Conservation (phyloP, 2,888 invertebrate species). For the Rhagium mordax region DNA sequence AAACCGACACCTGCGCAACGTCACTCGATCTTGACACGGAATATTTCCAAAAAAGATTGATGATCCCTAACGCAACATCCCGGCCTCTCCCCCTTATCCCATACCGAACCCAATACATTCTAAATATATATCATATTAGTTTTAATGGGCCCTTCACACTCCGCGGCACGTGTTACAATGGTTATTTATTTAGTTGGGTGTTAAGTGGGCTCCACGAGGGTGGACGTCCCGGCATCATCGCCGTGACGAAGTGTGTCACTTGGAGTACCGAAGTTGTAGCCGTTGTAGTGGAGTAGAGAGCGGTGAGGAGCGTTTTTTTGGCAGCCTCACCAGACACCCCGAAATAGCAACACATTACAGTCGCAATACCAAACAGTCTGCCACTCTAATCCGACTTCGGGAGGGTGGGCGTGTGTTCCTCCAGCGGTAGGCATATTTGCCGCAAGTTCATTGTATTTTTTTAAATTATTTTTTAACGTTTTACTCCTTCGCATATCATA, state of each 20-base stretch:
- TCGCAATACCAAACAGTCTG: conserved; percentile 63
- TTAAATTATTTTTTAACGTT: no score
- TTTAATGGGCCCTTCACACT: conserved; percentile 31
- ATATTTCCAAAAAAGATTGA: conserved; percentile 6
- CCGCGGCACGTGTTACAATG: conserved; percentile 29
- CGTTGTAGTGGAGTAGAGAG: conserved; percentile 31
- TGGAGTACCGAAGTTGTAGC: conserved; percentile 38
- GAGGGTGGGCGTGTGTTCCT: conserved; percentile 17
- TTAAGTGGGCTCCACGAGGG: conserved; percentile 46
- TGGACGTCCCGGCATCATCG: conserved; percentile 31
- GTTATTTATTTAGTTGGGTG: conserved; percentile 50
- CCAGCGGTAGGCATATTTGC: neutral
- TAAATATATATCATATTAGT: conserved; percentile 27
- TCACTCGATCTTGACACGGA: neutral
- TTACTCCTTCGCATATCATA: no score
- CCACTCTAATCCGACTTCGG: conserved; percentile 27
- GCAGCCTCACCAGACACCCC: conserved; percentile 68
- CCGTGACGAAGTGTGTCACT: conserved; percentile 51
- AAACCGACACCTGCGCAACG: no score
- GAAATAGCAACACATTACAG: conserved; percentile 66
- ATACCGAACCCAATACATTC: conserved; percentile 3
- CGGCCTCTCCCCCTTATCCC: neutral
- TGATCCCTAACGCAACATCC: conserved; percentile 1
- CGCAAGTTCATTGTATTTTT: no score
- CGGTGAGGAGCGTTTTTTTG: conserved; percentile 54